Evolutionary conservation across 2,113 vertebrate species (phyloP).

Genomic region (Anthoscopus minutus): DNA sequence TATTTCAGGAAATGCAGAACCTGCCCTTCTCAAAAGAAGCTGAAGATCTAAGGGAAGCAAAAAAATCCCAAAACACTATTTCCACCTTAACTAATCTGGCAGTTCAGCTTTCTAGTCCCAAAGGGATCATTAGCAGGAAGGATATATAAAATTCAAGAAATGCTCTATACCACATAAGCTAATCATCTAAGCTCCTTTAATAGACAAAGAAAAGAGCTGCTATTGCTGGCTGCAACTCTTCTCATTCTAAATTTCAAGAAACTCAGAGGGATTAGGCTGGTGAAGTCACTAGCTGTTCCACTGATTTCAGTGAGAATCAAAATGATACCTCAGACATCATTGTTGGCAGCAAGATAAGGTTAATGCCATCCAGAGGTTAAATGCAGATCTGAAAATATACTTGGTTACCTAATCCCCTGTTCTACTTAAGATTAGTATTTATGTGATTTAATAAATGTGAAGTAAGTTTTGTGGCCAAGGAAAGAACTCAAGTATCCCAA

Average conservation of each 20-base stretch:
- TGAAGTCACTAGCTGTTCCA: neutral
- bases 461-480: neutral
- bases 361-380: neutral
- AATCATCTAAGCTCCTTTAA: neutral
- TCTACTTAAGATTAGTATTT: neutral
- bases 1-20: neutral
- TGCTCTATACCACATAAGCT: neutral
- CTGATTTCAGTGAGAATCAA: neutral
- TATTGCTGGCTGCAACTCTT: neutral
- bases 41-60: neutral
- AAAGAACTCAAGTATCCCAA: neutral
- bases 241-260: neutral
- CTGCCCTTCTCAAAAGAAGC: neutral
- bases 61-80: neutral
- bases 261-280: neutral
- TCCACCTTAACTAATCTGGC: neutral
- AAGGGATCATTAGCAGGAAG: neutral
- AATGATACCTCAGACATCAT: neutral
- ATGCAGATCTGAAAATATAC: neutral
- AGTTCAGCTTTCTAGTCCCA: neutral
- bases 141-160: neutral
- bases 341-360: neutral
- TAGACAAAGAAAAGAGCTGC: neutral
- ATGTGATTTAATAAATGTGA: neutral
- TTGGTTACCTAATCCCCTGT: neutral